Evolutionary conservation across 2,113 vertebrate species (phyloP), one percentile per base, ranked within the genome.

Genomic region (Trogon surrucura): DNA sequence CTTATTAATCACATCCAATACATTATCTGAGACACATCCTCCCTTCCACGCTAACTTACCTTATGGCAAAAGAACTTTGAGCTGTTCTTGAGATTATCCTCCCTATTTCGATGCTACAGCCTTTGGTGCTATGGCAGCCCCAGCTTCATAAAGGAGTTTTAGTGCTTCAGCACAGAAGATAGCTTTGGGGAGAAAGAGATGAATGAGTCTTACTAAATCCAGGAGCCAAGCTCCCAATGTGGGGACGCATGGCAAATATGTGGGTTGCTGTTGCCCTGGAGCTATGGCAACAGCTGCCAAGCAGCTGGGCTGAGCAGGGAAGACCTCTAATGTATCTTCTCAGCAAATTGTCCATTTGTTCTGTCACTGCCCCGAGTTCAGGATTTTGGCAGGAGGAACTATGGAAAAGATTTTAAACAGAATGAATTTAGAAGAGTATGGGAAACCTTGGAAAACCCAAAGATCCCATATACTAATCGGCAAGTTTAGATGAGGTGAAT

Each of bases 261-360:
- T 72, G 48, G 74, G n/a, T 93, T 96, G 75, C 62, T 45, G 29
- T 72, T 93, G 80, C 62, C 85, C 79, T 91, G 66, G 29, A 88
- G 90, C 88, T 83, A 32, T 21, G 72, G 38, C 34, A 70, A 53
- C 34, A 93, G 73, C 85, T 94, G 84, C 81, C 95, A 94, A 67
- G 57, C 88, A 95, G 74, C 96, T 95, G 88, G 61, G 70, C 81
- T 94, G 93, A 79, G 78, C 81, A 74, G 85, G 70, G 79, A 81
- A 72, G 70, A 85, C 88, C 66, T 91, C 66, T 80, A 85, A 73
- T 41, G 66, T 77, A 85, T 57, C 53, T 79, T 89, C 80, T 87
- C 67, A 93, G 78, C 73, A 96, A 89, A 88, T 79, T 88, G 74
- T 90, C 92, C 72, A 10, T 95, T 94, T 92, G 85, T 94, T 93